Percentiles rank a stretch among this genome's conserved stretches.
phyloP scores from a whole-genome alignment of 2,888 invertebrate genomes.

The Cryptophagus acutangulus region DNA sequence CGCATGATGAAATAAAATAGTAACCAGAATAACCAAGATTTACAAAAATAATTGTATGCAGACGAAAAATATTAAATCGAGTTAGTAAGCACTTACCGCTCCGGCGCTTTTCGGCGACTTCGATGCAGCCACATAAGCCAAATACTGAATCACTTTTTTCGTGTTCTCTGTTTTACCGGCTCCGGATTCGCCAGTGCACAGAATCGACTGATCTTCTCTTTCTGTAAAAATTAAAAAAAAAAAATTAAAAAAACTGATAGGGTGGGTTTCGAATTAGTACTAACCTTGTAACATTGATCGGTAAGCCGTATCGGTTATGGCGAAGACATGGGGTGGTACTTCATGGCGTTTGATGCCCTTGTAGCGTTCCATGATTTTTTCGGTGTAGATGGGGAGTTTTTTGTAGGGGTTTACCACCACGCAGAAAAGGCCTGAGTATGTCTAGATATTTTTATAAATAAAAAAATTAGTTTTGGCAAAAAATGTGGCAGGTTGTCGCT shows the following conservation, averaged over 20 bases:
- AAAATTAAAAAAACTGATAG: slow-evolving; percentile 3
- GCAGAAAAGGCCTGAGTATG: slow-evolving; percentile 99
- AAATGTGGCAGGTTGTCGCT: no score
- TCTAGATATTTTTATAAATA: slow-evolving; percentile 73
- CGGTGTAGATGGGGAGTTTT: slow-evolving; percentile 97
- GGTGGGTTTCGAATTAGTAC: slow-evolving; percentile 8
- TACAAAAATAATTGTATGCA: neutral
- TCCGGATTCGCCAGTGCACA: slow-evolving; percentile 99
- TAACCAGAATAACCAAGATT: no score
- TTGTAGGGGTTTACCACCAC: slow-evolving; percentile 99
- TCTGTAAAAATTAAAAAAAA: slow-evolving; percentile 58
- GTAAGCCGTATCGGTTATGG: slow-evolving; percentile 98
- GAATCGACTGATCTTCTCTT: slow-evolving; percentile 98
- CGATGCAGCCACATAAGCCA: slow-evolving; percentile 98
- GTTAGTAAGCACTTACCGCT: slow-evolving; percentile 67
- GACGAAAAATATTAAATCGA: slow-evolving; percentile 8
- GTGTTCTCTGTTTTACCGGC: slow-evolving; percentile 99
- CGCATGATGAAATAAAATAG: no score
- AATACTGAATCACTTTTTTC: slow-evolving; percentile 99
- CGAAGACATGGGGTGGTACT: slow-evolving; percentile 99
- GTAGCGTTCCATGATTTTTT: slow-evolving; percentile 98
- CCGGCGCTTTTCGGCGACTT: slow-evolving; percentile 88
- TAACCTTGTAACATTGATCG: slow-evolving; percentile 98
- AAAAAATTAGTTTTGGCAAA: no score
- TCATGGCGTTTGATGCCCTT: slow-evolving; percentile 99